phyloP scores from a whole-genome alignment of 2,113 vertebrate species.

The Panthera uncia region DNA sequence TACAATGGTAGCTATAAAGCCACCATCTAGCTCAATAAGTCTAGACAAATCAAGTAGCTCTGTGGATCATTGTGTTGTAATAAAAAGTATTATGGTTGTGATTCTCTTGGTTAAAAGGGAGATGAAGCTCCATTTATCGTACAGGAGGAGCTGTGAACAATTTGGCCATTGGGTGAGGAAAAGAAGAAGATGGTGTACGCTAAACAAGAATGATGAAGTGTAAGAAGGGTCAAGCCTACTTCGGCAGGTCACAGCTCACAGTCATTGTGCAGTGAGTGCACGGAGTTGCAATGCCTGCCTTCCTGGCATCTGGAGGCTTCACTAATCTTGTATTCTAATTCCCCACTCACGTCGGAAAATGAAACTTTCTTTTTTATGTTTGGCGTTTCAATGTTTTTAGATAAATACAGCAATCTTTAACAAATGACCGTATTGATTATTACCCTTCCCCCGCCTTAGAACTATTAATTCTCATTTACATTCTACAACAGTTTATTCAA shows the following conservation, averaged over 20 bases:
- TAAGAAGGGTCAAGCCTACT: background rate
- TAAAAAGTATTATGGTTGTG: background rate
- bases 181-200: background rate
- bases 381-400: background rate
- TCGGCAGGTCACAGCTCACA: background rate
- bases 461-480: background rate
- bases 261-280: background rate
- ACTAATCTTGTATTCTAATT: background rate
- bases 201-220: background rate
- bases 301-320: background rate
- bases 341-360: slow-evolving; percentile 20
- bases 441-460: background rate
- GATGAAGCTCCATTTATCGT: background rate
- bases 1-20: background rate
- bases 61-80: background rate
- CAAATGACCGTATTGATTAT: background rate
- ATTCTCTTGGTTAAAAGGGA: background rate
- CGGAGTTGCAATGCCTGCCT: background rate
- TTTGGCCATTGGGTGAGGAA: background rate
- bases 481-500: background rate
- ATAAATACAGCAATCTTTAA: slow-evolving; percentile 16
- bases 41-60: background rate
- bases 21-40: background rate
- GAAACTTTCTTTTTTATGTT: background rate
- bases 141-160: background rate